phyloP scores from a whole-genome alignment of 2,888 invertebrate genomes.

The Synanthedon myopaeformis region DNA sequence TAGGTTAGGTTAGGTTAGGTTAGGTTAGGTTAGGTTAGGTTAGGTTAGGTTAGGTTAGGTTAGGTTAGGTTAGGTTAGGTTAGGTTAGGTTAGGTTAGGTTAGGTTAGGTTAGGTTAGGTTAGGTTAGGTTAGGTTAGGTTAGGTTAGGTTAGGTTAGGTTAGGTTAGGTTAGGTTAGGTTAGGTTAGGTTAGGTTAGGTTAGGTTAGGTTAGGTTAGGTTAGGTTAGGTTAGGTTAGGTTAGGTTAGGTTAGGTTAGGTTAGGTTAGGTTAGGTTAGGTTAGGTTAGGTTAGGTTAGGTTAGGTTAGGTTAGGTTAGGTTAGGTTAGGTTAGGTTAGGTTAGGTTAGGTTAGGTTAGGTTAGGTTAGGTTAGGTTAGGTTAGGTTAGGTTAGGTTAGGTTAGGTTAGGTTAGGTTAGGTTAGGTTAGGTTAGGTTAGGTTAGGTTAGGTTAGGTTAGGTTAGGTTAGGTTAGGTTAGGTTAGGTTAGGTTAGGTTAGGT shows the following conservation, averaged over 20 bases:
- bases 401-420: conserved; percentile 8
- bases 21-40: conserved; percentile 4
- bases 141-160: conserved; percentile 1
- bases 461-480: too few relatives aligned
- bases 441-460: too few relatives aligned
- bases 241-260: conserved; percentile 1
- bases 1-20: conserved; percentile 7
- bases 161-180: conserved; percentile 7
- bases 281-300: conserved; percentile 9
- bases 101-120: conserved; percentile 7
- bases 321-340: conserved; percentile 8
- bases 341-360: conserved; percentile 8
- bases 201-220: conserved; percentile 1
- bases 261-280: conserved; percentile 9
- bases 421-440: too few relatives aligned
- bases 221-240: conserved; percentile 2
- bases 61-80: conserved; percentile 6
- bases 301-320: conserved; percentile 8
- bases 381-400: conserved; percentile 11
- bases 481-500: too few relatives aligned
- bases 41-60: conserved; percentile 7
- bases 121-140: conserved; percentile 2
- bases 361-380: conserved; percentile 9
- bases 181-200: conserved; percentile 4
- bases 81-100: conserved; percentile 5